Conservation (phyloP, 37 sponge, comb jelly and placozoan genomes). For the Oopsacas minuta region DNA sequence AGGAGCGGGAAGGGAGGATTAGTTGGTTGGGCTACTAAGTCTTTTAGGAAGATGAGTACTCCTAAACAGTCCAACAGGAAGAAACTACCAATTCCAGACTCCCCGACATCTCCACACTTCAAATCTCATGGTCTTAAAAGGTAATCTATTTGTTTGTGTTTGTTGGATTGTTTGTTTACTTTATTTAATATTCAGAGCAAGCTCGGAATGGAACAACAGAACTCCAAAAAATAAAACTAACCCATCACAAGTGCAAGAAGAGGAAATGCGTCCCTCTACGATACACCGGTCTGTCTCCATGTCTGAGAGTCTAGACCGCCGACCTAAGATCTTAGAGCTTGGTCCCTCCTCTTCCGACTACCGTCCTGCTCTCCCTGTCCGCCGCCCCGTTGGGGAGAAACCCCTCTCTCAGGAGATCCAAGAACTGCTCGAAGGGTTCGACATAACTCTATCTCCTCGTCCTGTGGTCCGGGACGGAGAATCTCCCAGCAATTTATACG, state of each 20-base stretch:
- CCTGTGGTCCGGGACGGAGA: not conserved
- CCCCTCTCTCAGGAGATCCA: not conserved
- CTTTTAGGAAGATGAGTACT: constrained; percentile 8
- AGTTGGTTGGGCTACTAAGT: not conserved
- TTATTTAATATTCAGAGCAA: too few relatives aligned
- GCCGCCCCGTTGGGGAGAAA: not conserved
- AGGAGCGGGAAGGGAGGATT: not conserved
- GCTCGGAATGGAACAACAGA: constrained; percentile 2
- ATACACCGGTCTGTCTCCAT: not conserved
- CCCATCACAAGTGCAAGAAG: not conserved
- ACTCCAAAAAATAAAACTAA: not conserved
- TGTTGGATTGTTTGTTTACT: too few relatives aligned
- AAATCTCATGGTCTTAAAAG: not conserved
- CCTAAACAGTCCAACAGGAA: not conserved
- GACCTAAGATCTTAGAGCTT: not conserved
- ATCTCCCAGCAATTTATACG: not conserved
- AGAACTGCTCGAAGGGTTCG: not conserved
- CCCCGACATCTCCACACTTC: not conserved
- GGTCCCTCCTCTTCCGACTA: not conserved
- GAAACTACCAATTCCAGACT: not conserved
- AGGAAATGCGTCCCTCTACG: not conserved
- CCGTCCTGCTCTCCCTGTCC: not conserved
- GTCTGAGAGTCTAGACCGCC: not conserved
- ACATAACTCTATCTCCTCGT: not conserved
- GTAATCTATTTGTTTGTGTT: not conserved